Evolutionary conservation across 2,888 invertebrate species (phyloP).

Genomic region (Erannis defoliaria): DNA sequence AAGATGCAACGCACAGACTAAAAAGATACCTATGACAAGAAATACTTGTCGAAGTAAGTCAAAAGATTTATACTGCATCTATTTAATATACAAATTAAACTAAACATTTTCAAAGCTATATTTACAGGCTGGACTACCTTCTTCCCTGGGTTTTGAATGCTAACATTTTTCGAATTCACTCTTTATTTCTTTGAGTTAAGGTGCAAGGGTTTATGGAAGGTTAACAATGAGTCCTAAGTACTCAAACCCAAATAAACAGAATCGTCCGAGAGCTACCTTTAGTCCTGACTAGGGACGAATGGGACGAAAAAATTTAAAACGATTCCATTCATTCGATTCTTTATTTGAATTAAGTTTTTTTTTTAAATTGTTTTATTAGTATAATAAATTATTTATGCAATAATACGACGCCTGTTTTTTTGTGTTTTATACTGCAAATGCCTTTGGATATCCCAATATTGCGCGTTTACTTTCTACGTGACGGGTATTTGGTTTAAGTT

Average conservation of each 20-base stretch:
- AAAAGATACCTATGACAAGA: too few relatives aligned
- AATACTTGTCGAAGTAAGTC: too few relatives aligned
- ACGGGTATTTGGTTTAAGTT: too few relatives aligned
- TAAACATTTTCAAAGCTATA: conserved; percentile 23
- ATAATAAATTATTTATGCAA: too few relatives aligned
- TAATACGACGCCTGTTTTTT: too few relatives aligned
- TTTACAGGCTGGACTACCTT: conserved; percentile 24
- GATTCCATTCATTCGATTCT: neutral
- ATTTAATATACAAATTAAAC: conserved; percentile 22
- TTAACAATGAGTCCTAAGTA: conserved; percentile 44
- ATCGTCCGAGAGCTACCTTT: conserved; percentile 41
- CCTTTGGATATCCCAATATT: too few relatives aligned
- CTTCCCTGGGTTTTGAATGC: neutral
- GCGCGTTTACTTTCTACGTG: too few relatives aligned
- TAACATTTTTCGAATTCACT: conserved; percentile 1
- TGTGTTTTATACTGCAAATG: too few relatives aligned
- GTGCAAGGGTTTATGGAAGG: conserved; percentile 9
- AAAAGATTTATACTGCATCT: too few relatives aligned
- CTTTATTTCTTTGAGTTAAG: neutral
- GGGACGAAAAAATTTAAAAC: neutral
- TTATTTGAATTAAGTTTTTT: neutral
- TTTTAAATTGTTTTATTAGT: too few relatives aligned
- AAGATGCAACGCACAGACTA: too few relatives aligned
- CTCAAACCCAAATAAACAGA: conserved; percentile 48
- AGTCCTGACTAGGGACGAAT: conserved; percentile 10